phyloP scores from a whole-genome alignment of 2,888 invertebrate genomes.

The Nemotelus pantherinus region DNA sequence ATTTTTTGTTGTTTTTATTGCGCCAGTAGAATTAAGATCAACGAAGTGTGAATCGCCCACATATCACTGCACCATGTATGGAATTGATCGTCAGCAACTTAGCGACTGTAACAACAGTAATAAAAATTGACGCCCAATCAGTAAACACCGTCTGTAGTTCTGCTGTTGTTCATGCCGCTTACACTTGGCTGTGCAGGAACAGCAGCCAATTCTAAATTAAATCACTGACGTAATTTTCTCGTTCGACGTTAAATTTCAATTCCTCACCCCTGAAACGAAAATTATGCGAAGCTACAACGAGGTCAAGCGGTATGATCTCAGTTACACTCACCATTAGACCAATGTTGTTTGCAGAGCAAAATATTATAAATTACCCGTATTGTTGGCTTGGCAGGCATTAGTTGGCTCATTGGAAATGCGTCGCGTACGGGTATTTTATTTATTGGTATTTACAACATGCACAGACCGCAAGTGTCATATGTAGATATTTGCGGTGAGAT shows the following conservation, averaged over 20 bases:
- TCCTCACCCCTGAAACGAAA: constrained; percentile 18
- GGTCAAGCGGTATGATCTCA: constrained; percentile 33
- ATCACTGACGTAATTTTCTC: constrained; percentile 33
- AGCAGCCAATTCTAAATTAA: constrained; percentile 27
- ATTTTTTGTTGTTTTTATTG: too few relatives aligned
- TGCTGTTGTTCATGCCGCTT: background rate
- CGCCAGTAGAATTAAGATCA: background rate
- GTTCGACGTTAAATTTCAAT: background rate
- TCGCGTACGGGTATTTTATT: constrained; percentile 1
- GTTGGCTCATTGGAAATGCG: constrained; percentile 11
- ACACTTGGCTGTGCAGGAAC: background rate
- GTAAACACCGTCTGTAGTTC: background rate
- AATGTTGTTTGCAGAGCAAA: constrained; percentile 11
- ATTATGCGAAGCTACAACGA: constrained; percentile 34
- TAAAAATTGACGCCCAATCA: constrained; percentile 36
- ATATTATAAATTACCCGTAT: constrained; percentile 29
- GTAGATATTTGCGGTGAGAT: constrained; percentile 29
- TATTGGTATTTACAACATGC: background rate
- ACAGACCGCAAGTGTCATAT: constrained; percentile 18
- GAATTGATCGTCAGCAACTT: background rate
- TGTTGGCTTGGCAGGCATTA: background rate
- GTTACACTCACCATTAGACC: constrained; percentile 20
- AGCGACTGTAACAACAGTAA: constrained; percentile 19
- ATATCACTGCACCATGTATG: constrained; percentile 5
- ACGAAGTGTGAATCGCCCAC: constrained; percentile 27